Conservation (phyloP, 2,797 vertebrate species). For the Cirrhinus molitorella region DNA sequence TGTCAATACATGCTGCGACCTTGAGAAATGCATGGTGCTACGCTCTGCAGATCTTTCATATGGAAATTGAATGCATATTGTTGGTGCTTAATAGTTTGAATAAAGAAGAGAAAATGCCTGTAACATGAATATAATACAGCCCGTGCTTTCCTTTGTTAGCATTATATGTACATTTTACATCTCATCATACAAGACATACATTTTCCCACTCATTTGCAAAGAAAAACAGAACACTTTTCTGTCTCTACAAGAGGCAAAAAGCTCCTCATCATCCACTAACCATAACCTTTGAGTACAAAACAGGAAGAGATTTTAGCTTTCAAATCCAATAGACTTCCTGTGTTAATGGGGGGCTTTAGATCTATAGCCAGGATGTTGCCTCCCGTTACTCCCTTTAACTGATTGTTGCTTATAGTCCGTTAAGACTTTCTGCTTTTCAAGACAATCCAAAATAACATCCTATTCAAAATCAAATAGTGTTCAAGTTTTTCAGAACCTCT, state of each 20-base stretch:
- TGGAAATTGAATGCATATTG: neutral
- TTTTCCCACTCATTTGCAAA: neutral
- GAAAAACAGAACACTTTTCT: neutral
- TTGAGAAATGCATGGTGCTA: constrained; percentile 37
- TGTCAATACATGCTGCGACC: constrained; percentile 31
- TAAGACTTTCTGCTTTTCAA: neutral
- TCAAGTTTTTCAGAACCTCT: neutral
- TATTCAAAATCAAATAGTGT: neutral
- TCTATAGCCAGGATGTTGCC: constrained; percentile 27
- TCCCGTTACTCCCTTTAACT: neutral
- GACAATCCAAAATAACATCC: neutral
- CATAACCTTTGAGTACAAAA: constrained; percentile 9
- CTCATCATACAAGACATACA: neutral
- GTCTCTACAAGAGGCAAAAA: neutral
- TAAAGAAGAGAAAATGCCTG: neutral
- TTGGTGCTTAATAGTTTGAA: neutral
- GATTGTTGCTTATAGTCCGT: neutral
- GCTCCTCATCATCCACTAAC: neutral
- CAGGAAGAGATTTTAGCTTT: constrained; percentile 24
- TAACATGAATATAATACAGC: neutral
- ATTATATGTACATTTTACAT: neutral
- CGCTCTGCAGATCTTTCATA: constrained; percentile 18
- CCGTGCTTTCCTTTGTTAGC: neutral
- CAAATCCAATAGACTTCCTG: constrained; percentile 13
- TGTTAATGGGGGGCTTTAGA: constrained; percentile 10